Evolutionary conservation across 2,797 vertebrate species (phyloP).

Genomic region (Allobates femoralis): DNA sequence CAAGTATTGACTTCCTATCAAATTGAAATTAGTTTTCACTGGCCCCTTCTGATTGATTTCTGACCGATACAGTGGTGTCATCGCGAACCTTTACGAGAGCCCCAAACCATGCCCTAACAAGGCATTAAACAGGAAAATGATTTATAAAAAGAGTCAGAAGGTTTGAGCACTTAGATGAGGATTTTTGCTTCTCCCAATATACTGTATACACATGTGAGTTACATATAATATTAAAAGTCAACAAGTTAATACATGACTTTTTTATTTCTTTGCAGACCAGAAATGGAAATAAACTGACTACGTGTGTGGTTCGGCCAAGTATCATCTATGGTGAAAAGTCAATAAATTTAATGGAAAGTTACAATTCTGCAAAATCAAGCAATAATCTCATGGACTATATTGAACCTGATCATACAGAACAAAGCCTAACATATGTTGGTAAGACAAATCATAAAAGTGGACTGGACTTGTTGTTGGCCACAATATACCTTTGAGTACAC

Average conservation of each 20-base stretch:
- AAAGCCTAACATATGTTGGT: conserved; percentile 50
- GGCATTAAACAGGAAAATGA: too few relatives aligned
- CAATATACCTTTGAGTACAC: neutral
- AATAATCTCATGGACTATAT: conserved; percentile 16
- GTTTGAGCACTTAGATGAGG: too few relatives aligned
- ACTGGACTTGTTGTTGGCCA: neutral
- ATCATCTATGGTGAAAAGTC: conserved; percentile 60
- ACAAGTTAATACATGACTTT: neutral
- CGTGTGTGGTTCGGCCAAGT: conserved; percentile 51
- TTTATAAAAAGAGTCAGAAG: too few relatives aligned
- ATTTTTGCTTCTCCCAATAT: too few relatives aligned
- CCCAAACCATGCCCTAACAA: too few relatives aligned
- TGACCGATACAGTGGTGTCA: too few relatives aligned
- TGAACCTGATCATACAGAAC: conserved; percentile 46
- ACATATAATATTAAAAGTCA: neutral
- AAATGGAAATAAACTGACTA: neutral
- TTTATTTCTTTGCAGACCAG: conserved; percentile 55
- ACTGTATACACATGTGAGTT: too few relatives aligned
- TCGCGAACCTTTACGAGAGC: too few relatives aligned
- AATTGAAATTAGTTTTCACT: too few relatives aligned
- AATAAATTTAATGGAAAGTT: neutral
- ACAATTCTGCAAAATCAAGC: conserved; percentile 43
- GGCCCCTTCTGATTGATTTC: too few relatives aligned
- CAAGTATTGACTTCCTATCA: too few relatives aligned
- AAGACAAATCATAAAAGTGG: conserved; percentile 44